A percentile compares a stretch with the other conserved stretches of the same genome.
These are phyloP conservation scores for Cancer borealis DNA, from an alignment of 2,888 invertebrate species.

Conservation along the genomic window DNA sequence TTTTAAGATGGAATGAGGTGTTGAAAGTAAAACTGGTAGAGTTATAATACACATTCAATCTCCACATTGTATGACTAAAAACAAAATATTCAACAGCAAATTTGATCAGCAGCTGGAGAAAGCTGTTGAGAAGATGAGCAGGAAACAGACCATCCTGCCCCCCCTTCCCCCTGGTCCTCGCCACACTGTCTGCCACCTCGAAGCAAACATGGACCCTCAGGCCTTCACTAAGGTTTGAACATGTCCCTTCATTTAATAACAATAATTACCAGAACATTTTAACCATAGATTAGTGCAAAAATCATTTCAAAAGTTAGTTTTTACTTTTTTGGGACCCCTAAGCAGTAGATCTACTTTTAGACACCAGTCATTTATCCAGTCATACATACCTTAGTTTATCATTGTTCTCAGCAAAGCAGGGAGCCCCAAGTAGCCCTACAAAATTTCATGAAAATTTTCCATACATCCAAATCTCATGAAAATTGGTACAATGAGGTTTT, in stretches of 20 bases:
- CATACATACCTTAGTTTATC: no score
- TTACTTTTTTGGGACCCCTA: no score
- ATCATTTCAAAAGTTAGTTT: background rate
- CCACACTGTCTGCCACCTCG: conserved; percentile 70
- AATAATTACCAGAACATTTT: background rate
- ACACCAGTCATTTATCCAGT: no score
- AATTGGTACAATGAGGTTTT: no score
- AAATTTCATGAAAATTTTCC: no score
- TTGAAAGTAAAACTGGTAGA: background rate
- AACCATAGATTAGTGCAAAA: background rate
- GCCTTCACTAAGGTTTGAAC: conserved; percentile 67
- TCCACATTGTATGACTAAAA: background rate
- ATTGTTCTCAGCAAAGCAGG: no score
- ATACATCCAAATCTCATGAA: no score
- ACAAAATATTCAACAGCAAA: conserved; percentile 58
- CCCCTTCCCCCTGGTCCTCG: conserved; percentile 64
- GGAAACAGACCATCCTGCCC: background rate
- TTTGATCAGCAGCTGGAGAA: conserved; percentile 71
- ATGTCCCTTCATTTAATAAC: background rate
- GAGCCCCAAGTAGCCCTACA: no score
- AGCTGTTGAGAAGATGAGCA: conserved; percentile 59
- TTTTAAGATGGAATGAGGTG: background rate
- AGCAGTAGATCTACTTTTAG: no score
- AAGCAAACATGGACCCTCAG: conserved; percentile 59
- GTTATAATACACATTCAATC: background rate